Percentiles rank a stretch among this genome's conserved stretches.
Evolutionary conservation across 2,888 invertebrate genomes (phyloP).

Genomic region (Antitype chi): DNA sequence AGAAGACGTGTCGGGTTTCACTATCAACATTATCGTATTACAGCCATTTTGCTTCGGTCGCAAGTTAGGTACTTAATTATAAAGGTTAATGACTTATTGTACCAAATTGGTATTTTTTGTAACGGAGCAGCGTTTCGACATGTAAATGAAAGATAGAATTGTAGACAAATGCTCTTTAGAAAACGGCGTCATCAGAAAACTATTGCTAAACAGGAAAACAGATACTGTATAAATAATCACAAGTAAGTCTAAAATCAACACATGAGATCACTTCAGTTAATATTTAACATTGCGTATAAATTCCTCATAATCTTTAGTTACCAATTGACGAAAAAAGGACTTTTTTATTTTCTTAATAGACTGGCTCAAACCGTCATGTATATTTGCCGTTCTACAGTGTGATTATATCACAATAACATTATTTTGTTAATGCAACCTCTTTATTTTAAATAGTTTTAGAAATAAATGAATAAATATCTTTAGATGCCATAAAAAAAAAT

Average conservation of each 20-base stretch:
- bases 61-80: no score
- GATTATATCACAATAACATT: no score
- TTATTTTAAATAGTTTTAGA: background rate
- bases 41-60: background rate
- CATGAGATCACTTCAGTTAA: no score
- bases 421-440: background rate
- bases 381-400: no score
- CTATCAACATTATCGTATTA: background rate
- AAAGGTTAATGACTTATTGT: no score
- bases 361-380: no score
- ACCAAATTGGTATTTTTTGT: background rate
- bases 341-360: background rate
- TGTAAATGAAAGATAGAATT: background rate
- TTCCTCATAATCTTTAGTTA: background rate
- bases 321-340: background rate
- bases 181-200: background rate
- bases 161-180: background rate
- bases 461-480: background rate
- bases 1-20: constrained; percentile 26
- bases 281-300: background rate
- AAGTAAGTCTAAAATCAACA: no score
- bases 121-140: background rate
- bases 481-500: background rate
- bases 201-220: background rate
- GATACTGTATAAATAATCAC: no score